Percentiles rank a stretch among this genome's conserved stretches.
Evolutionary conservation across 2,888 invertebrate genomes (phyloP).

Genomic region (Volucella bombylans): DNA sequence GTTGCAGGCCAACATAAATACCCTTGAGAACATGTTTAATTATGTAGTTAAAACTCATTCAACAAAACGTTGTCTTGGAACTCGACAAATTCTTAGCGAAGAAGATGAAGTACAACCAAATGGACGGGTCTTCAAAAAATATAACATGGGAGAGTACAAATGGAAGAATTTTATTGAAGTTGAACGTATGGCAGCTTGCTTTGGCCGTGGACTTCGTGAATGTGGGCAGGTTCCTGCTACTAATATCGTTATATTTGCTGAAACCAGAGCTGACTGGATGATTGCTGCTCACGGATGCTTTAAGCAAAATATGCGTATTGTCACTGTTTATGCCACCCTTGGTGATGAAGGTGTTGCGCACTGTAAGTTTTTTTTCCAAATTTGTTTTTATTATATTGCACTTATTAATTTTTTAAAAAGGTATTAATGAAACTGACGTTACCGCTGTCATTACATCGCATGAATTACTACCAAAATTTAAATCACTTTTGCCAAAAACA

Average conservation of each 20-base stretch:
- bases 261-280: constrained; percentile 99
- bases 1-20: constrained; percentile 89
- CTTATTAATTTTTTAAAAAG: constrained; percentile 69
- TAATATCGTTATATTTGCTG: constrained; percentile 96
- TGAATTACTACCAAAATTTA: constrained; percentile 95
- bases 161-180: constrained; percentile 93
- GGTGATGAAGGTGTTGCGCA: constrained; percentile 98
- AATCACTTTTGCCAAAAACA: constrained; percentile 87
- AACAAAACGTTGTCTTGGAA: constrained; percentile 91
- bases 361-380: constrained; percentile 83
- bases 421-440: constrained; percentile 97
- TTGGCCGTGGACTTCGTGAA: constrained; percentile 92
- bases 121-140: constrained; percentile 98
- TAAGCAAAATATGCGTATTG: constrained; percentile 96
- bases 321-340: constrained; percentile 97
- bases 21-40: constrained; percentile 92
- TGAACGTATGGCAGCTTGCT: constrained; percentile 88
- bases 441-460: constrained; percentile 95
- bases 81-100: constrained; percentile 94
- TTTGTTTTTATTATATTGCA: neutral
- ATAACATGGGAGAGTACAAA: constrained; percentile 95
- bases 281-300: constrained; percentile 97
- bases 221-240: constrained; percentile 88
- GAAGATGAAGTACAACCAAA: constrained; percentile 97
- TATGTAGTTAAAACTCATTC: constrained; percentile 90